Evolutionary conservation across 2,113 vertebrate species (phyloP).

Genomic region (Craseonycteris thonglongyai): DNA sequence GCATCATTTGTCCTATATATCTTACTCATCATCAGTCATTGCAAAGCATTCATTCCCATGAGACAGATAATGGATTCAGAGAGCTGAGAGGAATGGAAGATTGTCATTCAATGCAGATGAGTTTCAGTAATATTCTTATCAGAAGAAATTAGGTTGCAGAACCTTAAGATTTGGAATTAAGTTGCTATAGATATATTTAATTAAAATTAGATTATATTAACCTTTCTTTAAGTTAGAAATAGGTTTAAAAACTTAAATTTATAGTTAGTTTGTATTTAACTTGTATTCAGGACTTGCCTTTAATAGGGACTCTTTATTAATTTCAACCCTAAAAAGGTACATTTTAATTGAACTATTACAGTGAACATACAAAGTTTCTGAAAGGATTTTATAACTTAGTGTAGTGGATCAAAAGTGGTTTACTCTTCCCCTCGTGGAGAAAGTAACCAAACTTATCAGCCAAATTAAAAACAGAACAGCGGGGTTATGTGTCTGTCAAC

Average conservation of each 20-base stretch:
- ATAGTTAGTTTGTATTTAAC: conserved; percentile 71
- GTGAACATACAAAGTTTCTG: conserved; percentile 12
- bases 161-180: conserved; percentile 69
- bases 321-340: background rate
- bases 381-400: conserved; percentile 41
- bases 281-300: conserved; percentile 55
- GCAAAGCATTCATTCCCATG: conserved; percentile 68
- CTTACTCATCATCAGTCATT: conserved; percentile 68
- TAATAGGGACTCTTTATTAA: conserved; percentile 60
- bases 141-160: conserved; percentile 70
- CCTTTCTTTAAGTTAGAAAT: conserved; percentile 74
- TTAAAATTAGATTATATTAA: conserved; percentile 79
- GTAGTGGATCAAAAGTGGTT: background rate
- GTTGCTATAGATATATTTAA: conserved; percentile 76
- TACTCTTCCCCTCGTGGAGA: background rate
- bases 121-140: conserved; percentile 73
- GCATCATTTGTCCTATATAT: conserved; percentile 64
- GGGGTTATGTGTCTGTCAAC: background rate
- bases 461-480: background rate
- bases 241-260: conserved; percentile 74
- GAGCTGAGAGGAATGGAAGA: conserved; percentile 65
- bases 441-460: background rate
- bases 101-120: conserved; percentile 75
- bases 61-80: conserved; percentile 64
- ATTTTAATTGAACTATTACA: conserved; percentile 39